phyloP scores from a whole-genome alignment of 2,113 vertebrate genomes.

The Stigmatopora argus region DNA sequence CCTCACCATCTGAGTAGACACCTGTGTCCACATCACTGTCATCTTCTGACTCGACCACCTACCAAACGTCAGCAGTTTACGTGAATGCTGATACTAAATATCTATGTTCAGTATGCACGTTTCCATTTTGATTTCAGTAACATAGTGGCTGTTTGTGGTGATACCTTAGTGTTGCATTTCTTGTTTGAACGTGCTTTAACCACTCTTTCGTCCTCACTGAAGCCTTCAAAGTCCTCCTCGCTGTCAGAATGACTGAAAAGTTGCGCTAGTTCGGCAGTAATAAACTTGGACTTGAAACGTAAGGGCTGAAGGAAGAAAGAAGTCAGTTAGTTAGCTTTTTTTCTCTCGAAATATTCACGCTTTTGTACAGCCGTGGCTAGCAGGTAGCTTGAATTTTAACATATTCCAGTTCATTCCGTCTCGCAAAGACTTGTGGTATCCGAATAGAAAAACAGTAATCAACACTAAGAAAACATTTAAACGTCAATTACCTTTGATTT shows the following conservation, averaged over 20 bases:
- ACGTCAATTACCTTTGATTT: conserved; percentile 49
- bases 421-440: background rate
- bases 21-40: conserved; percentile 60
- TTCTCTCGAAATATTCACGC: too few relatives aligned
- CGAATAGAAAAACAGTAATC: background rate
- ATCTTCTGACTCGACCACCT: conserved; percentile 64
- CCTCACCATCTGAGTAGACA: conserved; percentile 68
- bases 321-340: background rate
- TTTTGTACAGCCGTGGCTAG: too few relatives aligned
- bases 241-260: conserved; percentile 90
- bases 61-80: background rate
- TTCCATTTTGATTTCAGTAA: background rate
- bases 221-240: conserved; percentile 86
- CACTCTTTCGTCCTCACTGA: conserved; percentile 60
- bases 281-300: conserved; percentile 72
- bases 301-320: conserved; percentile 58
- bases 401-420: background rate
- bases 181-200: conserved; percentile 39
- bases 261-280: conserved; percentile 76
- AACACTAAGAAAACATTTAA: background rate
- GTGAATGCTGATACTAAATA: too few relatives aligned
- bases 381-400: background rate
- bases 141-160: background rate
- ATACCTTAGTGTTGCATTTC: conserved; percentile 55
- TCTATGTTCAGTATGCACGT: too few relatives aligned